Conservation (phyloP, 2,113 vertebrate species). For the Callithrix jacchus region DNA sequence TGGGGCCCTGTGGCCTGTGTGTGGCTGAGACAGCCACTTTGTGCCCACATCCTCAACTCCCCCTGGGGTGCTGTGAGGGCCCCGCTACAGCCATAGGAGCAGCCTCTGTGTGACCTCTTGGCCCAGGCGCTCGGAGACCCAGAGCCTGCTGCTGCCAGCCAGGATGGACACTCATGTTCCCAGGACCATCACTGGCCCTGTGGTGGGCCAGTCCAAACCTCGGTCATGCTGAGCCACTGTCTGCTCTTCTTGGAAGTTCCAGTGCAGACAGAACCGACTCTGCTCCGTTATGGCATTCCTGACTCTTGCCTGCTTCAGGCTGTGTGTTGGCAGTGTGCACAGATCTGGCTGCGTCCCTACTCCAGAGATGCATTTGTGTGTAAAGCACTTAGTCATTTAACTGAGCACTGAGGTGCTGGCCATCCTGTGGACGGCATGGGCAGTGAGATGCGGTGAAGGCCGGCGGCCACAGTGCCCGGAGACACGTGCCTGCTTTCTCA, state of each 20-base stretch:
- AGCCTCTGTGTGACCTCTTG: not conserved
- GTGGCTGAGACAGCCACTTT: not conserved
- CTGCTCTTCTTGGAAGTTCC: not conserved
- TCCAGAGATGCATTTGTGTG: conserved; percentile 59
- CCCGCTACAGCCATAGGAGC: not conserved
- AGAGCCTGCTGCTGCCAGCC: not conserved
- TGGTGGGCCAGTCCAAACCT: rapidly evolving
- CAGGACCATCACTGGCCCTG: not conserved
- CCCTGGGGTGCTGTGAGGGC: not conserved
- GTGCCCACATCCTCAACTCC: not conserved
- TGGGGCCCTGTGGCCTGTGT: not conserved
- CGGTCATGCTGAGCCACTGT: not conserved
- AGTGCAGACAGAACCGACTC: not conserved
- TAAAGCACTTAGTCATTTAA: conserved; percentile 67
- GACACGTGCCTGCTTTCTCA: not conserved
- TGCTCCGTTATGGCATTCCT: not conserved
- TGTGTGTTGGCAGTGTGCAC: conserved; percentile 56
- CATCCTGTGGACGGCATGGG: not conserved
- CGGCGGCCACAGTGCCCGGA: no score
- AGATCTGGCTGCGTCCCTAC: not conserved
- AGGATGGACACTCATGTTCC: no score
- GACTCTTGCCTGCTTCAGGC: conserved; percentile 40
- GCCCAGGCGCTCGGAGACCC: not conserved
- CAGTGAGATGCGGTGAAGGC: not conserved
- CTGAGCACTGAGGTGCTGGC: conserved; percentile 54